phyloP scores from a whole-genome alignment of 2,888 invertebrate species.

The Philaethria dido region DNA sequence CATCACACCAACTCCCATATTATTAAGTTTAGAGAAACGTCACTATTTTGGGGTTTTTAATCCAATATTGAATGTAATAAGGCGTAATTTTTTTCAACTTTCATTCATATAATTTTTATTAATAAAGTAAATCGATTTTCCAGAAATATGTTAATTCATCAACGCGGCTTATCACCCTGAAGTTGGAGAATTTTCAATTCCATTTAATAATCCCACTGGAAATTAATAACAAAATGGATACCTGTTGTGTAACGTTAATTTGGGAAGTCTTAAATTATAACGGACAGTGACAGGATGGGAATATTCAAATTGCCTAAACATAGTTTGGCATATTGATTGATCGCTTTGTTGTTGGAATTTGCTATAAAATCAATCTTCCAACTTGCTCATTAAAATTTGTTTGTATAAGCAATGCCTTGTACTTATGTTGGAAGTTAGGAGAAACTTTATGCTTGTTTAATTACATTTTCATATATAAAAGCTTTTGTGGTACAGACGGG shows the following conservation, averaged over 20 bases:
- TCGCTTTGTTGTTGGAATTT: conserved; percentile 26
- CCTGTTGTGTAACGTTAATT: conserved; percentile 22
- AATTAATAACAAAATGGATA: conserved; percentile 13
- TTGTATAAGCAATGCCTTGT: not conserved
- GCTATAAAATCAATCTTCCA: conserved; percentile 19
- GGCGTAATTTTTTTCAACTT: no score
- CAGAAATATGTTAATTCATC: not conserved
- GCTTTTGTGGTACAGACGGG: not conserved
- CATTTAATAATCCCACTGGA: conserved; percentile 1
- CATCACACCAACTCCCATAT: no score
- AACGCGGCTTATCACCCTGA: not conserved
- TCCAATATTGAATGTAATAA: no score
- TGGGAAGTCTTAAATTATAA: conserved; percentile 3
- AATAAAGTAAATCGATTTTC: not conserved
- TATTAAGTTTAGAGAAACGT: no score
- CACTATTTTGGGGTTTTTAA: no score
- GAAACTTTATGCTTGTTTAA: not conserved
- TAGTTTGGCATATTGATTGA: conserved; percentile 29
- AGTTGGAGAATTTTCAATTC: not conserved
- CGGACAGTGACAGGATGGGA: conserved; percentile 10
- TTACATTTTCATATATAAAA: not conserved
- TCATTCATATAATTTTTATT: not conserved
- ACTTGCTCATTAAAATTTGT: conserved; percentile 17
- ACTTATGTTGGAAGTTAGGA: not conserved
- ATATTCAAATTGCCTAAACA: conserved; percentile 22